Conservation (phyloP, 2,888 invertebrate species). For the Eupeodes latifasciatus region DNA sequence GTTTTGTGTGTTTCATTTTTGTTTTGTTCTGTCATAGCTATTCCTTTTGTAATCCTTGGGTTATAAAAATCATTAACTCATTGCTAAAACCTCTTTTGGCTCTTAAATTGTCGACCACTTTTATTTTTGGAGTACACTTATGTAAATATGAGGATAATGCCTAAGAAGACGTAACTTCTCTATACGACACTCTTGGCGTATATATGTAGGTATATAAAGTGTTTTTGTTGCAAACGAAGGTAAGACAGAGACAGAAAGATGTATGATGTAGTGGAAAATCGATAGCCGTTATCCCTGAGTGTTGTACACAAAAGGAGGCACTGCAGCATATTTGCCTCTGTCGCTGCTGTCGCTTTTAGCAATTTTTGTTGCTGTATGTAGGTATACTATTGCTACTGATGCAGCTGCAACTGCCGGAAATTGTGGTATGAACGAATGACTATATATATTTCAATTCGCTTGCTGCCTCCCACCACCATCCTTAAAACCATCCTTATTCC, state of each 20-base stretch:
- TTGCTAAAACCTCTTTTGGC: conserved; percentile 55
- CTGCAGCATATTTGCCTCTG: conserved; percentile 63
- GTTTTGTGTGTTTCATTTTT: background rate
- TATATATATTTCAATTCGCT: conserved; percentile 46
- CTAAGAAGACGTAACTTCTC: conserved; percentile 41
- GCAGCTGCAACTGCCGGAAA: conserved; percentile 66
- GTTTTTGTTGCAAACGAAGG: background rate
- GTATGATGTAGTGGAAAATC: conserved; percentile 62
- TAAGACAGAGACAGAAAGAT: conserved; percentile 11
- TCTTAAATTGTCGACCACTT: conserved; percentile 66
- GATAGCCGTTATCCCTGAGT: conserved; percentile 70
- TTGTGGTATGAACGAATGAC: conserved; percentile 42
- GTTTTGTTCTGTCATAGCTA: background rate
- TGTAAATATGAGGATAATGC: conserved; percentile 59
- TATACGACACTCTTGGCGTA: background rate
- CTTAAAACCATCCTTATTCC: background rate
- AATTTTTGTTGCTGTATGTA: conserved; percentile 39
- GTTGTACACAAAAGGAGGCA: conserved; percentile 62
- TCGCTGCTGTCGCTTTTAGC: conserved; percentile 33
- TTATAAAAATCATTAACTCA: conserved; percentile 70
- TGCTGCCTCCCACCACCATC: conserved; percentile 26
- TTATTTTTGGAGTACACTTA: conserved; percentile 65
- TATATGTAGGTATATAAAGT: too few relatives aligned
- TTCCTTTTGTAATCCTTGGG: conserved; percentile 51
- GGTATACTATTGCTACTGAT: conserved; percentile 39